phyloP scores from a whole-genome alignment of 2,113 vertebrate species.

The Megaleporinus macrocephalus region DNA sequence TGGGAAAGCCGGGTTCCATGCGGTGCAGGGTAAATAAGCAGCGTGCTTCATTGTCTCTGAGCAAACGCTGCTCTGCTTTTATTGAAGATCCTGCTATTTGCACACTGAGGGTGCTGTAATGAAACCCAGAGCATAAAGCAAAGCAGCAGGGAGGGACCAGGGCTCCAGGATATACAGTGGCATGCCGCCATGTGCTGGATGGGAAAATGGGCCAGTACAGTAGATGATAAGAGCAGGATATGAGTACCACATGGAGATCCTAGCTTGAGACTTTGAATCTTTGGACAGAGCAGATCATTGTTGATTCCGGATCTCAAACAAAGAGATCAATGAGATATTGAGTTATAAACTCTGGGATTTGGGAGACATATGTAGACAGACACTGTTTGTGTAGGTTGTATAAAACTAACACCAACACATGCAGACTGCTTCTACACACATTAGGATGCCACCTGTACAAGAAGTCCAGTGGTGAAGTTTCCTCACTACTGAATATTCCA shows the following conservation, averaged over 20 bases:
- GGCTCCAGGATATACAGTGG: conserved; percentile 3
- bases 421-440: too few relatives aligned
- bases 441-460: too few relatives aligned
- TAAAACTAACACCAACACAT: too few relatives aligned
- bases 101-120: conserved; percentile 39
- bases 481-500: too few relatives aligned
- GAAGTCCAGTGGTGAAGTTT: too few relatives aligned
- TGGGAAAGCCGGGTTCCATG: conserved; percentile 13
- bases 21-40: conserved; percentile 48
- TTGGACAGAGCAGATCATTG: too few relatives aligned
- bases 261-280: background rate
- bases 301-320: too few relatives aligned
- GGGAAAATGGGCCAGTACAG: conserved; percentile 23
- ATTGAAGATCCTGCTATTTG: conserved; percentile 49
- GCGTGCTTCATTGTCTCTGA: conserved; percentile 40
- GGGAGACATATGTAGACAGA: too few relatives aligned
- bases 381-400: too few relatives aligned
- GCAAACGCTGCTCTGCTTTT: conserved; percentile 41
- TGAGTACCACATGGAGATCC: background rate
- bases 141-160: background rate
- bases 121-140: conserved; percentile 28
- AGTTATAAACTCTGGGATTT: too few relatives aligned
- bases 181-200: conserved; percentile 6
- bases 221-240: conserved; percentile 8
- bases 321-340: too few relatives aligned